phyloP scores from a whole-genome alignment of 2,113 vertebrate genomes.

The Eurystomus gularis region DNA sequence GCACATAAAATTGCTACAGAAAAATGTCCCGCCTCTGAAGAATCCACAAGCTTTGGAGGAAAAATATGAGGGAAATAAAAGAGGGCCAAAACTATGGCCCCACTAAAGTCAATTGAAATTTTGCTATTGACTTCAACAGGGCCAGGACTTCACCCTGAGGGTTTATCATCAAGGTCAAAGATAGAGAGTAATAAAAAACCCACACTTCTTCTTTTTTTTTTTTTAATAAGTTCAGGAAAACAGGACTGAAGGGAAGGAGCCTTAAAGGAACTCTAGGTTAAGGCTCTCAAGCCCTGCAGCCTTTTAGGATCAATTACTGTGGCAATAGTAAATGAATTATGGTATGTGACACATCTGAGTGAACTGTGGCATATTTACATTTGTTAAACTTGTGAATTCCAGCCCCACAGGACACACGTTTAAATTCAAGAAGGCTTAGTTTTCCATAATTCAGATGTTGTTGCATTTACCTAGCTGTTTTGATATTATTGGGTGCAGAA shows the following conservation, averaged over 20 bases:
- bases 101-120: not conserved
- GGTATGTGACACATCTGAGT: not conserved
- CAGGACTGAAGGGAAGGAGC: not conserved
- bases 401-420: not conserved
- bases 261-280: not conserved
- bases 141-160: not conserved
- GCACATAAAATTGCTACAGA: not conserved
- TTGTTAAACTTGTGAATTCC: slow-evolving; percentile 3
- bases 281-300: not conserved
- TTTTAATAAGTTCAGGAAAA: not conserved
- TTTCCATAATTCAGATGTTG: not conserved
- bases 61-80: not conserved
- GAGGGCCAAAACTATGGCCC: not conserved
- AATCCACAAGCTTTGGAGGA: not conserved
- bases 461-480: not conserved
- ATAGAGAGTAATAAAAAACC: not conserved
- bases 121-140: not conserved
- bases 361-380: not conserved
- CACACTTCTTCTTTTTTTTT: no score
- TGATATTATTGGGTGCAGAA: not conserved
- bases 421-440: not conserved
- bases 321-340: slow-evolving; percentile 18
- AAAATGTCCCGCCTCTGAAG: not conserved
- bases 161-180: slow-evolving; percentile 10
- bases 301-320: slow-evolving; percentile 15